A percentile compares a stretch with the other conserved stretches of the same genome.
These are phyloP conservation scores for Lasioglossum albipes DNA, from an alignment of 1,140 invertebrate species.

Conservation along the genomic window DNA sequence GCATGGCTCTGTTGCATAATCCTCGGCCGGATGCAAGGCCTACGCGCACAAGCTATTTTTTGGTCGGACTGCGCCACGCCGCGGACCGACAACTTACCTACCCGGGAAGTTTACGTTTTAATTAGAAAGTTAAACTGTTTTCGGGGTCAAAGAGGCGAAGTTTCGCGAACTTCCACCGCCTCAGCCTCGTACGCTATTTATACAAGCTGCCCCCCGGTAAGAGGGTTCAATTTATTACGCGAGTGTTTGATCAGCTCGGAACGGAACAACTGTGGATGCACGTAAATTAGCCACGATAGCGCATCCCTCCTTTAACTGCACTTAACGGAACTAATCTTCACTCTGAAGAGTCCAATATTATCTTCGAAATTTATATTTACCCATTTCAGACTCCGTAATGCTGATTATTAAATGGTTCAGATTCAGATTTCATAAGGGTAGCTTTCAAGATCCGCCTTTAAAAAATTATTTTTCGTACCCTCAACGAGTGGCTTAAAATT, in stretches of 20 bases:
- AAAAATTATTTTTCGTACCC: too few relatives aligned
- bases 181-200: slow-evolving; percentile 47
- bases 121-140: slow-evolving; percentile 64
- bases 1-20: not conserved
- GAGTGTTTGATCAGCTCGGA: slow-evolving; percentile 45
- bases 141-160: slow-evolving; percentile 57
- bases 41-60: not conserved
- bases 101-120: slow-evolving; percentile 58
- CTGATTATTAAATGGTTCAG: too few relatives aligned
- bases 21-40: not conserved
- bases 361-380: too few relatives aligned
- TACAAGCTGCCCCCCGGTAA: slow-evolving; percentile 23
- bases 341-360: too few relatives aligned
- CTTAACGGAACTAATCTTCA: not conserved
- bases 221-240: slow-evolving; percentile 54
- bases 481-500: too few relatives aligned
- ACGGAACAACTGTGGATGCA: slow-evolving; percentile 32
- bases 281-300: slow-evolving; percentile 19
- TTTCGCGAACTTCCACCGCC: slow-evolving; percentile 24
- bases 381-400: too few relatives aligned
- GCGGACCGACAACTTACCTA: slow-evolving; percentile 39
- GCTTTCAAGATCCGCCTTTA: too few relatives aligned
- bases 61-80: not conserved
- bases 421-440: too few relatives aligned
- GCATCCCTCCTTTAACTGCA: not conserved